Base-by-base conservation (phyloP, 2,113 vertebrate genomes). In the Apeltes quadracus region DNA sequence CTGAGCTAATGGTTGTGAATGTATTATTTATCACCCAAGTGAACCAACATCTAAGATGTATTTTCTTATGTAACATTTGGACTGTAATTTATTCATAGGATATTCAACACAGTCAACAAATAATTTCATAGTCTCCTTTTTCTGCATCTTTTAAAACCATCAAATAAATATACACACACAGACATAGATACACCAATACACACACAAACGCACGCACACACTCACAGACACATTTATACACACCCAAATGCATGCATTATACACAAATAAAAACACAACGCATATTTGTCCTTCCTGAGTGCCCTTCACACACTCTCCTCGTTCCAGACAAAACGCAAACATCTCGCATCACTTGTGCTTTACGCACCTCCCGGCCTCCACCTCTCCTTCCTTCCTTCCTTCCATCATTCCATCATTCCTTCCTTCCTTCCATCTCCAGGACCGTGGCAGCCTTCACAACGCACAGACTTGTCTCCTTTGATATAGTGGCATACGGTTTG, bases 251-350 rank as follows among this genome's bases (percentile, higher is more conserved):
- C 39, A 58, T 25, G 65, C 63, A 76, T n/a, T n/a, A n/a, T 20
- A 41, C 36, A 50, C 67, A 84, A 79, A 69, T 29, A 65, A 75
- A 72, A 71, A 67, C 50, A 55, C 46, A 41, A n/a, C 8, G 15
- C 53, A 36, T 61, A 67, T 57, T 67, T 73, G 50, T 54, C 44
- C 70, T 69, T 75, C 56, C 70, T 23, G 3, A 3, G 41, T 7
- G 92, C 89, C 95, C 95, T 95, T 94, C 93, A 77, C 10, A 36
- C 72, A 90, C 7, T 14, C 29, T 67, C 83, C 90, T 93, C 92
- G 94, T 95, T 91, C 54, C 84, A 91, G 91, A 90, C 85, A 80
- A 90, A 92, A 94, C 94, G 89, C 93, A 92, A 92, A 93, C 81
- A 79, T 74, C 85, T 83, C 79, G 48, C 78, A 73, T 70, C 72